These are phyloP conservation scores for Aplodontia rufa DNA, from an alignment of 2,113 vertebrate species.

Conservation along the genomic window DNA sequence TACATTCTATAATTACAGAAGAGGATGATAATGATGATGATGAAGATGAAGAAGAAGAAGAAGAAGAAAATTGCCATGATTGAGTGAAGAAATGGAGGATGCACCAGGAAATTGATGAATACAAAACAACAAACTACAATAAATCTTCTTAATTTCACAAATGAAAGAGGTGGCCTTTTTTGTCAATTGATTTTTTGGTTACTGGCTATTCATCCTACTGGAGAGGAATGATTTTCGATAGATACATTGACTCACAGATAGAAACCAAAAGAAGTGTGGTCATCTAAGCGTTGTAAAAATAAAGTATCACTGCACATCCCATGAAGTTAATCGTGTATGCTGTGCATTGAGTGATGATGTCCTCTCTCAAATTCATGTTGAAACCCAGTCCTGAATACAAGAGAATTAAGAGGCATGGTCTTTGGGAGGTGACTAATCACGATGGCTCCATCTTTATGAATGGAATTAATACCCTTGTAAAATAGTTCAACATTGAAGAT, in stretches of 20 bases:
- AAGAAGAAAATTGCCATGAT: not conserved
- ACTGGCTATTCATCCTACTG: not conserved
- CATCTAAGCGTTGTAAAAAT: not conserved
- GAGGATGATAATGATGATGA: not conserved
- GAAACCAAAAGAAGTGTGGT: not conserved
- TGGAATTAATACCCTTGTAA: not conserved
- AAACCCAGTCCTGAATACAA: not conserved
- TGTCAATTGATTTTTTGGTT: no score
- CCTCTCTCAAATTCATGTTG: not conserved
- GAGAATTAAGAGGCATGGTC: not conserved
- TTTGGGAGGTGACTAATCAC: not conserved
- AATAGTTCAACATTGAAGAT: not conserved
- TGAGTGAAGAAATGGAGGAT: not conserved
- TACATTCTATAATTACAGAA: not conserved
- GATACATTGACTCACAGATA: not conserved
- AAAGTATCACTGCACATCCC: not conserved
- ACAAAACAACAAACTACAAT: not conserved
- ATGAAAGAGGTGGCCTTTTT: not conserved
- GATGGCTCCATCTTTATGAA: not conserved
- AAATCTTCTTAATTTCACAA: constrained; percentile 17
- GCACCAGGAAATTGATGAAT: not conserved
- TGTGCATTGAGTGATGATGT: not conserved
- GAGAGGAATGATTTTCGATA: constrained; percentile 20
- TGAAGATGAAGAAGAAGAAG: not conserved
- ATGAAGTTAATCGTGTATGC: not conserved